Base-by-base conservation (phyloP, 2,797 vertebrate genomes). In the Ptychadena robeensis region DNA sequence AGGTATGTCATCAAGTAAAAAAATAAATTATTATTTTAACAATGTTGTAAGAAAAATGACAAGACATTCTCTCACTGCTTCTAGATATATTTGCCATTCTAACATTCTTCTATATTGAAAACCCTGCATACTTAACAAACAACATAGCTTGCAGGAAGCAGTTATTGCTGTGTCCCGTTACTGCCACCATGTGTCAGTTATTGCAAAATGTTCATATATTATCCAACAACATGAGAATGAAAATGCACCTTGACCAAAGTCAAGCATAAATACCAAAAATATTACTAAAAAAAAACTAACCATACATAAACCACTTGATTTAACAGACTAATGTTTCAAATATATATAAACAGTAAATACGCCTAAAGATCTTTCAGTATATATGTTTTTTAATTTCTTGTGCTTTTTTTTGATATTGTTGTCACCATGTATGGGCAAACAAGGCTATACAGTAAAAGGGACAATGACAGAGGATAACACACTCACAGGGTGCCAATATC, bases 151-250 rank as follows among this genome's bases (percentile, higher is more conserved):
- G 31, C 30, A n/a, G 35, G 31, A 22, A n/a, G 35, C 4, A 27
- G 9, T 15, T 34, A 27, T 37, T 74, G 6, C 2, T 18, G 9
- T 48, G 76, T 74, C 82, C 40, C 64, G 63, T 30, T 64, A 69
- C 70, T 84, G 76, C 71, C 82, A 84, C 64, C 82, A 30, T 68
- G 82, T 84, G 82, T 76, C 40, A 67, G 10, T 0, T 59, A 25
- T 10, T 61, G 9, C 3, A 30, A 31, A 3, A 32, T 35, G 31
- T 31, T 64, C 67, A 48, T 25, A 79, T 38, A 30, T 59, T 6
- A 22, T 22, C 7, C 44, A 22, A 22, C 18, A 53, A 22, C 3
- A 53, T 44, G 14, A 14, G 0, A 48, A 48, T 48, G 18, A 22
- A 53, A 53, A 53, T n/a, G n/a, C n/a, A n/a, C n/a, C n/a, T n/a